These are phyloP conservation scores for Acutogordius australiensis DNA, from an alignment of 2,888 invertebrate genomes.

Conservation along the genomic window DNA sequence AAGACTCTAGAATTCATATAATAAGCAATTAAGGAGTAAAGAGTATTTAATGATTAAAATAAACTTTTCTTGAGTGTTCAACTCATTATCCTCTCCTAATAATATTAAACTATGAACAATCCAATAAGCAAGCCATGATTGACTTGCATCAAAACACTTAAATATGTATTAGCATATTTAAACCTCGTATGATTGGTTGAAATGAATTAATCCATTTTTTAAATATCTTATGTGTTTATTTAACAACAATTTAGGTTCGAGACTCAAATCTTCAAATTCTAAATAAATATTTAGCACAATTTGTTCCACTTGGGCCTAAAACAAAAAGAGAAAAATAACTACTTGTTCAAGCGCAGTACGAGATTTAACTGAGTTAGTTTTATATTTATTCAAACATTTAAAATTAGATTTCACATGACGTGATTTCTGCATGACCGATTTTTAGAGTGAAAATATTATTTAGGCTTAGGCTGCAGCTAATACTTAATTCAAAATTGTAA, in stretches of 20 bases:
- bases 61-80: slow-evolving; percentile 24
- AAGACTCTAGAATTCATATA: slow-evolving; percentile 15
- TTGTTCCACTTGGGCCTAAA: too few relatives aligned
- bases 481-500: too few relatives aligned
- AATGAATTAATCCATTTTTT: neutral
- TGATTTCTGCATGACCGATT: too few relatives aligned
- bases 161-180: slow-evolving; percentile 15
- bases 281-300: too few relatives aligned
- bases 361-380: too few relatives aligned
- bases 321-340: too few relatives aligned
- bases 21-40: neutral
- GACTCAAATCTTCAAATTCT: too few relatives aligned
- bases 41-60: neutral
- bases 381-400: too few relatives aligned
- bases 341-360: too few relatives aligned
- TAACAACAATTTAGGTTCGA: neutral
- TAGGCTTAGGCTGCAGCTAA: too few relatives aligned
- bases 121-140: slow-evolving; percentile 93
- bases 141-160: slow-evolving; percentile 57
- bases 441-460: too few relatives aligned
- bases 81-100: slow-evolving; percentile 34
- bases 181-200: neutral
- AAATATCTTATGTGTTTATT: neutral
- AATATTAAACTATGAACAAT: slow-evolving; percentile 59
- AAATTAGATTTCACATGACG: too few relatives aligned